phyloP scores from a whole-genome alignment of 2,113 vertebrate species.

The Ophthalmolycus amberensis region DNA sequence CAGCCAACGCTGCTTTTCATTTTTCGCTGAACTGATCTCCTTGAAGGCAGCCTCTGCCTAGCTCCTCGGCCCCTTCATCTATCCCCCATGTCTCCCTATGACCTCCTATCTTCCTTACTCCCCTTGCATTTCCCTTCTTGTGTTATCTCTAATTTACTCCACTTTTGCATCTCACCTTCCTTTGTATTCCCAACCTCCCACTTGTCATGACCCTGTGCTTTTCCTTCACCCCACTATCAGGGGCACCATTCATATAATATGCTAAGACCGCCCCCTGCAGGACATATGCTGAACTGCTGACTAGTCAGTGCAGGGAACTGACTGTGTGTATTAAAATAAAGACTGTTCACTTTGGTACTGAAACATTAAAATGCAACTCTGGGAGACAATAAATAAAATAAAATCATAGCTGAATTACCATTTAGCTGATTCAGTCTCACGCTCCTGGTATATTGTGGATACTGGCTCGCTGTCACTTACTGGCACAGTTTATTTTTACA shows the following conservation, averaged over 20 bases:
- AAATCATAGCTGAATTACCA: neutral
- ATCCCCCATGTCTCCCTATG: too few relatives aligned
- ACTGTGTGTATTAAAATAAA: neutral
- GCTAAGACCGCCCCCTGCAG: constrained; percentile 53
- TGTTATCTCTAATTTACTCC: neutral
- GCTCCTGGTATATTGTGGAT: neutral
- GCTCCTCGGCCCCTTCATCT: too few relatives aligned
- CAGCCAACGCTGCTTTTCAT: constrained; percentile 17
- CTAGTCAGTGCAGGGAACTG: neutral
- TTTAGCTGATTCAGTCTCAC: neutral
- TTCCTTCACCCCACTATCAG: neutral
- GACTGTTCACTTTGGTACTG: neutral
- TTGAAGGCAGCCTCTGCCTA: neutral
- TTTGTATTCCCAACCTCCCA: neutral
- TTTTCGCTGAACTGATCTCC: constrained; percentile 21
- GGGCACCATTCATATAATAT: neutral
- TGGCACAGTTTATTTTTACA: neutral
- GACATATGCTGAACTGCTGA: neutral
- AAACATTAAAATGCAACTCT: neutral
- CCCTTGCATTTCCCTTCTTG: neutral
- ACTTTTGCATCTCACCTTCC: neutral
- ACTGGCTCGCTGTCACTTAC: neutral
- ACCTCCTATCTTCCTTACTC: neutral
- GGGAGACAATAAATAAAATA: neutral
- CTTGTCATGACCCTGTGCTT: constrained; percentile 6